phyloP scores from a whole-genome alignment of 2,113 vertebrate genomes.

The Embiotoca jacksoni region DNA sequence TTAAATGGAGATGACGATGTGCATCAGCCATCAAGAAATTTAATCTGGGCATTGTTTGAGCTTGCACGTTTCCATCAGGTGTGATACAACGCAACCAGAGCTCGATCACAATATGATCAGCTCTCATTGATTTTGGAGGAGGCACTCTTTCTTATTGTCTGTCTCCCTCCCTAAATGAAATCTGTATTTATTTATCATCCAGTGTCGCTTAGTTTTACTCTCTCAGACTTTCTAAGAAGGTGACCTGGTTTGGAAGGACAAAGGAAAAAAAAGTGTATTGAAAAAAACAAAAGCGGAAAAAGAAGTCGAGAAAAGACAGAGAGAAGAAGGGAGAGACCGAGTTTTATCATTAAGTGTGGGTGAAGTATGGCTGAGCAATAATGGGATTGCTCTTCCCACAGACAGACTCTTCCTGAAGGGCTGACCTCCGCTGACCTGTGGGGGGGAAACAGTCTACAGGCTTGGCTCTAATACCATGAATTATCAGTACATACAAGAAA shows the following conservation, averaged over 20 bases:
- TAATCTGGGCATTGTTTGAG: slow-evolving; percentile 26
- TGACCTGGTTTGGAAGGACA: background rate
- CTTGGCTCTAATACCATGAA: slow-evolving; percentile 51
- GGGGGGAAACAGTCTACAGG: slow-evolving; percentile 44
- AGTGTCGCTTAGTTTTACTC: slow-evolving; percentile 14
- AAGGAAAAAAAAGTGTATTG: background rate
- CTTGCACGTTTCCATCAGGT: slow-evolving; percentile 20
- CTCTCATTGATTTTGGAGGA: slow-evolving; percentile 41
- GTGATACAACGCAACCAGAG: background rate
- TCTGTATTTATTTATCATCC: slow-evolving; percentile 1
- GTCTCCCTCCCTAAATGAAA: slow-evolving; percentile 14
- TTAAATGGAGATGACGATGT: slow-evolving; percentile 31
- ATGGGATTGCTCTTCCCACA: slow-evolving; percentile 58
- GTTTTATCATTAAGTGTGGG: slow-evolving; percentile 41
- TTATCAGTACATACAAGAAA: slow-evolving; percentile 56
- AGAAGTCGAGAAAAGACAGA: background rate
- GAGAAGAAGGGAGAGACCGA: background rate
- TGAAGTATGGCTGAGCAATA: slow-evolving; percentile 37
- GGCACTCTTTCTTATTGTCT: slow-evolving; percentile 8
- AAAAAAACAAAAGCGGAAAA: background rate
- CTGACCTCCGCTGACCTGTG: slow-evolving; percentile 54
- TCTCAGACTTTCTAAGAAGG: background rate
- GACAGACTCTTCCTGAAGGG: slow-evolving; percentile 55
- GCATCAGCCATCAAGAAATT: slow-evolving; percentile 2
- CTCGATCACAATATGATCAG: slow-evolving; percentile 9